Evolutionary conservation across 2,113 vertebrate species (phyloP), one percentile per base, ranked within the genome.

Genomic region (Anser brachyrhynchus): DNA sequence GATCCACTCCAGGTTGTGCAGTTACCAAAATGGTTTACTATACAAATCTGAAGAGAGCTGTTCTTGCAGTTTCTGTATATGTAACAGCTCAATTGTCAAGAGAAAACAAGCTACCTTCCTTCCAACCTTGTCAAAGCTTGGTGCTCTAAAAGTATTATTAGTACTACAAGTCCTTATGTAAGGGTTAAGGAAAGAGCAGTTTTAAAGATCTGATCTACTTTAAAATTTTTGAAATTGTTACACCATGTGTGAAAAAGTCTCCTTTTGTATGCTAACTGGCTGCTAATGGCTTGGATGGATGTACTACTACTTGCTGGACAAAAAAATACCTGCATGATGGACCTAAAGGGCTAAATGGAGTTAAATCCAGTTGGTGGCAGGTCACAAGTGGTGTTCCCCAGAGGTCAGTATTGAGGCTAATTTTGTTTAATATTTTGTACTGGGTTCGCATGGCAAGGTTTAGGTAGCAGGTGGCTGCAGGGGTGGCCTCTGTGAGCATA

Each of bases 1-100:
- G 41, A 72, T 44, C 12, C 7, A 35, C 20, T 57, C 7, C 0
- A 1, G 72, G 17, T 62, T 33, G 55, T 1, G 66, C 5, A 26
- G 46, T 39, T 72, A n/a, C 6, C 37, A 41, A n/a, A 66, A 61
- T 28, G 2, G 25, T 25, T 62, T 44, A 49, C 16, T 17, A 39
- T 6, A 18, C 7, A 58, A 52, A 58, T 46, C 58, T 43, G 44
- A 75, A 84, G 44, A 79, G 12, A 51, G 5, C 11, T 52, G 15
- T 25, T 21, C 35, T 62, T 29, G 5, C 31, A 76, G 28, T 23
- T 67, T 76, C 33, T 17, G n/a, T n/a, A 29, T 33, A 9, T 1
- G 11, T 2, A 78, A 73, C 14, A 13, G 15, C 9, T 37, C 15
- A 26, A 26, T 23, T 90, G 78, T 70, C 13, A 28, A 64, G 67